Percentiles rank a stretch among this genome's conserved stretches.
These are phyloP conservation scores for Acanthaster planci DNA, from an alignment of 35 echinoderm and acorn worm genomes.

Conservation along the genomic window DNA sequence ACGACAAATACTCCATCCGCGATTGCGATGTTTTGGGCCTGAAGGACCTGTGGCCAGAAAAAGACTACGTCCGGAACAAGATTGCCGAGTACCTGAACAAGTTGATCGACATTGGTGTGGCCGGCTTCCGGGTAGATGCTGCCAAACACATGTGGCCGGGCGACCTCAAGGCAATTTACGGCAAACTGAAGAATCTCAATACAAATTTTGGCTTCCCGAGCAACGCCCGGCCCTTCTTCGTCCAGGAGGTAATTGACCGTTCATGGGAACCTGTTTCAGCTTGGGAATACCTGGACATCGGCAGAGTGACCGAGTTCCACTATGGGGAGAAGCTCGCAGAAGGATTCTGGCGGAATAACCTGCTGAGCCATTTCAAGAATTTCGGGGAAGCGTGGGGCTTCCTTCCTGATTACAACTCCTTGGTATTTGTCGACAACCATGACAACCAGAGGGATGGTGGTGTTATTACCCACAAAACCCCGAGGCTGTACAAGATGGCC, in stretches of 20 bases:
- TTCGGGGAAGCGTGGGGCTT: constrained; percentile 66
- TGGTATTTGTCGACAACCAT: constrained; percentile 86
- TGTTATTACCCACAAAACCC: constrained; percentile 49
- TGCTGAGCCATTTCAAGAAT: constrained; percentile 37
- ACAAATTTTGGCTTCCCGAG: constrained; percentile 42
- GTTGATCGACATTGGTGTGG: constrained; percentile 69
- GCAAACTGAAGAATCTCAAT: constrained; percentile 51
- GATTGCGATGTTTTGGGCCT: constrained; percentile 80
- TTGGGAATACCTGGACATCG: constrained; percentile 53
- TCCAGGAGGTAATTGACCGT: constrained; percentile 84
- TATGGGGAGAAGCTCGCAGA: constrained; percentile 65
- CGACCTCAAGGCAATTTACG: constrained; percentile 48
- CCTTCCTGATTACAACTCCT: constrained; percentile 22
- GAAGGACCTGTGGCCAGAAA: constrained; percentile 38
- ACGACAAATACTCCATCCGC: constrained; percentile 66
- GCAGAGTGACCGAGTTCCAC: constrained; percentile 84
- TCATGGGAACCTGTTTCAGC: constrained; percentile 68
- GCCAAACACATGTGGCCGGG: constrained; percentile 77
- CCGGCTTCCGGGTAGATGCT: constrained; percentile 89
- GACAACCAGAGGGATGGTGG: constrained; percentile 81
- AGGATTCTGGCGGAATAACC: constrained; percentile 33
- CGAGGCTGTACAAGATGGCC: constrained; percentile 66
- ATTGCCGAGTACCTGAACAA: constrained; percentile 72
- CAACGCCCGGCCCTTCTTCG: constrained; percentile 64
- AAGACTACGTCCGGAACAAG: constrained; percentile 46